These are phyloP conservation scores for Lepilemur ruficaudatus DNA, from an alignment of 2,797 vertebrate genomes.

Conservation along the genomic window DNA sequence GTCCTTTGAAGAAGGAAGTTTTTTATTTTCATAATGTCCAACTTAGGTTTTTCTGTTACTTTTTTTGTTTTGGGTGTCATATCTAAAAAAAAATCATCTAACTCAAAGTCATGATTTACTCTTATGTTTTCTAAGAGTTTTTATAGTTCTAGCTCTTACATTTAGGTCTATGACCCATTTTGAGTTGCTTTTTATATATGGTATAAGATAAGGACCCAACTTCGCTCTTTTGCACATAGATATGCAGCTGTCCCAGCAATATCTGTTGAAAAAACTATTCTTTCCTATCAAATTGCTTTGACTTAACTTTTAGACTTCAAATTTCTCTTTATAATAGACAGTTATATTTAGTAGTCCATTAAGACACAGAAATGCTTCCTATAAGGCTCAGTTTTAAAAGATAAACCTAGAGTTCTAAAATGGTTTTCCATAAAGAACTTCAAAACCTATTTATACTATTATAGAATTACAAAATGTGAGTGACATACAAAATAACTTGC, in stretches of 20 bases:
- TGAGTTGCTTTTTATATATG: background rate
- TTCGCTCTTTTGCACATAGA: background rate
- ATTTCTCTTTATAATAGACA: background rate
- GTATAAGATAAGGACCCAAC: background rate
- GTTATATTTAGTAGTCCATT: background rate
- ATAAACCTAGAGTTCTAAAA: background rate
- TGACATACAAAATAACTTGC: background rate
- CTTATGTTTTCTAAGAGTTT: background rate
- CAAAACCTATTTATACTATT: background rate
- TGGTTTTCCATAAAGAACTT: conserved; percentile 30
- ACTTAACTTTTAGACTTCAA: conserved; percentile 8
- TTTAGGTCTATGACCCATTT: background rate
- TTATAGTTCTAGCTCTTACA: background rate
- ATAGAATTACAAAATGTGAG: background rate
- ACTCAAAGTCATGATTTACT: background rate
- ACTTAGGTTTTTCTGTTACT: background rate
- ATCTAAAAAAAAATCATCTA: background rate
- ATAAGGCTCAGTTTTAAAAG: background rate
- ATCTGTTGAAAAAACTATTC: background rate
- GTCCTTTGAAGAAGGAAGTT: background rate
- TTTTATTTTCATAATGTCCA: background rate
- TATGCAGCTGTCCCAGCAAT: background rate
- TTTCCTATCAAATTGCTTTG: background rate
- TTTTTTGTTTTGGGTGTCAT: background rate
- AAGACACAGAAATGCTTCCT: background rate